Percentiles rank a stretch among this genome's conserved stretches.
phyloP scores from a whole-genome alignment of 1,140 invertebrate species.

The Drosophila parvula region DNA sequence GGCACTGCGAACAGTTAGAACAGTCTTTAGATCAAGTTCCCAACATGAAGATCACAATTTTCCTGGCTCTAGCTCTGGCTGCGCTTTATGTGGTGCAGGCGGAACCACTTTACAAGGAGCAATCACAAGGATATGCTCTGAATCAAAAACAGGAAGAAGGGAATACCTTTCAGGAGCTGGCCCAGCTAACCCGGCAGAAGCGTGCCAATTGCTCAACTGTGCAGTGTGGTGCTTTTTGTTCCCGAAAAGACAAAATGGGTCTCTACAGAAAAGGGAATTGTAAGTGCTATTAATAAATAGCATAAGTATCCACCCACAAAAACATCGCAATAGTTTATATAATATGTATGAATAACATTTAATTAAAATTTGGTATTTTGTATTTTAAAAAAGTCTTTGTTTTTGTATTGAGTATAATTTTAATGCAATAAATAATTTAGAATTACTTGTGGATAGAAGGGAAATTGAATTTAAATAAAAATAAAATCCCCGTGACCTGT shows the following conservation, averaged over 20 bases:
- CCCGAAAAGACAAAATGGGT: too few species aligned
- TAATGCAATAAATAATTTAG: not conserved
- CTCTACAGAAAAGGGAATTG: not conserved
- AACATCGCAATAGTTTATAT: too few species aligned
- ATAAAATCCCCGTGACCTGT: too few species aligned
- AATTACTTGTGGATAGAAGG: too few species aligned
- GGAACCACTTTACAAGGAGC: not conserved
- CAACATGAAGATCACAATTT: slow-evolving; percentile 15
- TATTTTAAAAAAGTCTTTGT: not conserved
- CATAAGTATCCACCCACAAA: too few species aligned
- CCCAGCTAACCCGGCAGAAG: slow-evolving; percentile 8
- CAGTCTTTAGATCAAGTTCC: not conserved
- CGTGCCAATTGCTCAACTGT: slow-evolving; percentile 9
- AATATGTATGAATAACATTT: not conserved
- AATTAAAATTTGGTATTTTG: not conserved
- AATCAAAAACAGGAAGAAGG: not conserved
- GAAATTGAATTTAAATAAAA: too few species aligned
- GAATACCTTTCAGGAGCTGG: not conserved
- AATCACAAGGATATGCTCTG: not conserved
- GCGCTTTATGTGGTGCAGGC: not conserved
- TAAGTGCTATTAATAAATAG: not conserved
- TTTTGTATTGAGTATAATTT: not conserved
- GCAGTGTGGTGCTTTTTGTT: too few species aligned
- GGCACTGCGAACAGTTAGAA: not conserved
- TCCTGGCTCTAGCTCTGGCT: not conserved